These are phyloP conservation scores for Benthosema pterotum DNA, from an alignment of 2,797 vertebrate genomes.

Conservation along the genomic window DNA sequence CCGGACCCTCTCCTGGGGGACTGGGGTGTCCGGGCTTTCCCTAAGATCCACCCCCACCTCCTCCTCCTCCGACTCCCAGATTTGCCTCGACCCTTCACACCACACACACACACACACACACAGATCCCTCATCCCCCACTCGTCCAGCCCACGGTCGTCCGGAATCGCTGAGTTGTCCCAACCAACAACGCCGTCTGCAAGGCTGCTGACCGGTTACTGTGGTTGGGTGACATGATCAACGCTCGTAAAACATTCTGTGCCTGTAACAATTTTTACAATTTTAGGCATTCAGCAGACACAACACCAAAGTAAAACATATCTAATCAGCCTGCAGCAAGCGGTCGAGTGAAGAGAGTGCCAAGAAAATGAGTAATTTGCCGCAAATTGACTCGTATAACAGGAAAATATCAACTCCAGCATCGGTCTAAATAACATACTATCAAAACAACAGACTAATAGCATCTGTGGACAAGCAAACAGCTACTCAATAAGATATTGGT, in stretches of 20 bases:
- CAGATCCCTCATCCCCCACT: constrained; percentile 2
- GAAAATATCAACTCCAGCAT: no score
- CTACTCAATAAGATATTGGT: no score
- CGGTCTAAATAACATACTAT: no score
- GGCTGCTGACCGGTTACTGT: constrained; percentile 32
- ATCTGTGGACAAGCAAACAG: no score
- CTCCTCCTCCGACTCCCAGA: constrained; percentile 37
- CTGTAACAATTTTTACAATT: no score
- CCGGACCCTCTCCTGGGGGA: constrained; percentile 59
- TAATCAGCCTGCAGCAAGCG: no score
- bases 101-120: not conserved
- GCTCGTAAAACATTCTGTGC: not conserved
- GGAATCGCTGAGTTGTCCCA: constrained; percentile 55
- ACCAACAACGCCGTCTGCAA: constrained; percentile 35
- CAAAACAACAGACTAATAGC: no score
- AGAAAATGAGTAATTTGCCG: no score
- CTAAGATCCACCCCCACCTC: constrained; percentile 25
- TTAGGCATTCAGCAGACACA: no score
- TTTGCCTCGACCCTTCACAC: constrained; percentile 29
- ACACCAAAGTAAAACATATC: no score
- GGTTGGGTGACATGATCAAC: constrained; percentile 25
- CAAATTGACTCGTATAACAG: no score
- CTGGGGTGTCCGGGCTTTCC: constrained; percentile 61
- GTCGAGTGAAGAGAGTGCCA: no score
- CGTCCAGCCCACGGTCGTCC: constrained; percentile 8